A percentile compares a stretch with the other conserved stretches of the same genome.
phyloP scores from a whole-genome alignment of 2,113 vertebrate genomes.

The Malaclemys terrapin region DNA sequence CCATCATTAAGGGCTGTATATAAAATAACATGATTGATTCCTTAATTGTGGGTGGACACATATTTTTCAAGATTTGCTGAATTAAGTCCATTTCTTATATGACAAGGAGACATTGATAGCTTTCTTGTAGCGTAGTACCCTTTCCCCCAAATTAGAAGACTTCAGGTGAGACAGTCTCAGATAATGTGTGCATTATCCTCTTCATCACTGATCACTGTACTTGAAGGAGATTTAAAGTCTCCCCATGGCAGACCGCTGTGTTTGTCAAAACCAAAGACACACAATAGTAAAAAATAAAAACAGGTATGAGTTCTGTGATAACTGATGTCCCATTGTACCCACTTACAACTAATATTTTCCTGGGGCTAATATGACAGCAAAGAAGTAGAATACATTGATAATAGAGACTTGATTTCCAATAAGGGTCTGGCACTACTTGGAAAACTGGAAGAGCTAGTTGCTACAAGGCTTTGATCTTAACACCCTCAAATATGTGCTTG shows the following conservation, averaged over 20 bases:
- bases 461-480: neutral
- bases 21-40: conserved; percentile 40
- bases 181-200: conserved; percentile 35
- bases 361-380: conserved; percentile 36
- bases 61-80: neutral
- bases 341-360: conserved; percentile 55
- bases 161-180: conserved; percentile 13
- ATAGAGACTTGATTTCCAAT: neutral
- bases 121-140: neutral
- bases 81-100: neutral
- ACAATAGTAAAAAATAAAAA: conserved; percentile 54
- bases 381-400: conserved; percentile 4
- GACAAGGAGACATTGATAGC: neutral
- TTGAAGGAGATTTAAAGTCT: conserved; percentile 39
- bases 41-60: neutral
- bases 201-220: neutral
- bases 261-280: conserved; percentile 62
- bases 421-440: conserved; percentile 42
- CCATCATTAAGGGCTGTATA: conserved; percentile 12
- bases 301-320: conserved; percentile 45
- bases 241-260: conserved; percentile 27
- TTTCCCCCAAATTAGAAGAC: neutral
- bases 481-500: neutral
- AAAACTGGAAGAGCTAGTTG: conserved; percentile 21
- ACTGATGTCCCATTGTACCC: conserved; percentile 57